Evolutionary conservation across 2,113 vertebrate species (phyloP).

Genomic region (Catharus bicknelli): DNA sequence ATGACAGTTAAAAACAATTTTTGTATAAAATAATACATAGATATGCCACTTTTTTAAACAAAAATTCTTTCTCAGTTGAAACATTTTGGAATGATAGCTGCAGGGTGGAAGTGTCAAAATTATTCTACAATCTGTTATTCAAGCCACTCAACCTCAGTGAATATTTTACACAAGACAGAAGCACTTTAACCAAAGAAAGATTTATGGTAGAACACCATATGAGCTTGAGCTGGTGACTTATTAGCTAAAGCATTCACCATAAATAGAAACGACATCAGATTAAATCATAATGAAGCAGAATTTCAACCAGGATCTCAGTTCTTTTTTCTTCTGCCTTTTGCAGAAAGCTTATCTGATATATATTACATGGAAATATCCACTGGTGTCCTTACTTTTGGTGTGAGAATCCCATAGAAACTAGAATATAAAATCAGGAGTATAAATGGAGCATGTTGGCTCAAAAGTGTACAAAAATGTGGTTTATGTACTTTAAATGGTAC

Average conservation of each 20-base stretch:
- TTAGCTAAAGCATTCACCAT: slow-evolving; percentile 15
- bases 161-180: slow-evolving; percentile 39
- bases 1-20: background rate
- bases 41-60: background rate
- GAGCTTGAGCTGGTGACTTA: slow-evolving; percentile 24
- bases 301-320: background rate
- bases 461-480: background rate
- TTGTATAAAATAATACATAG: background rate
- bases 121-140: slow-evolving; percentile 18
- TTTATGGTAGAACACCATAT: slow-evolving; percentile 28
- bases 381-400: background rate
- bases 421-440: background rate
- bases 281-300: background rate
- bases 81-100: background rate
- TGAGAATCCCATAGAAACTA: background rate
- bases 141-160: slow-evolving; percentile 11
- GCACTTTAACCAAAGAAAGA: slow-evolving; percentile 2
- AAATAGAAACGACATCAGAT: slow-evolving; percentile 8
- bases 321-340: background rate
- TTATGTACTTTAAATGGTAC: background rate
- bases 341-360: background rate
- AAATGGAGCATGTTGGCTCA: background rate
- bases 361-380: background rate
- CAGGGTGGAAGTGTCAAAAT: background rate
- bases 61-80: background rate